A percentile compares a stretch with the other conserved stretches of the same genome.
These are phyloP conservation scores for Andrena haemorrhoa DNA, from an alignment of 2,888 invertebrate genomes.

Conservation along the genomic window DNA sequence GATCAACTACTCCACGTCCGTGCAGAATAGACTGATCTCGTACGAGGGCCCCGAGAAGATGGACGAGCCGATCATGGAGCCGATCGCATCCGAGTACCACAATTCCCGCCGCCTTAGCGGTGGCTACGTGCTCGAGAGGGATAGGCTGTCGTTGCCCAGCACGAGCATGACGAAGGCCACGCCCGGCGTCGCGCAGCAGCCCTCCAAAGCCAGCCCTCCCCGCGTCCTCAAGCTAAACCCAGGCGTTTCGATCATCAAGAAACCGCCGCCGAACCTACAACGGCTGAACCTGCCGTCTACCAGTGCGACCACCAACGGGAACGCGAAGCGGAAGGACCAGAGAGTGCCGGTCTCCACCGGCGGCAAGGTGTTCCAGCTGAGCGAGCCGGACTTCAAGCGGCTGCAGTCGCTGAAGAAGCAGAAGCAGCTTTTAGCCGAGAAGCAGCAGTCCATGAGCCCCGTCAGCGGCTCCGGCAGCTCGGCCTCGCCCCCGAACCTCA, in stretches of 20 bases:
- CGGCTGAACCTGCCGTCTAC: conserved; percentile 76
- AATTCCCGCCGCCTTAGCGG: conserved; percentile 81
- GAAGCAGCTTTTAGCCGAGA: conserved; percentile 82
- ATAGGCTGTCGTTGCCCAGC: conserved; percentile 69
- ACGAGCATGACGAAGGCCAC: conserved; percentile 60
- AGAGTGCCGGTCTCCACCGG: conserved; percentile 90
- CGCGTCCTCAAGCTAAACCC: conserved; percentile 79
- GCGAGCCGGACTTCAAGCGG: conserved; percentile 92
- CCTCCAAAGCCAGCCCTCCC: conserved; percentile 67
- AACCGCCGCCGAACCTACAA: conserved; percentile 82
- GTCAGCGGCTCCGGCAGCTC: conserved; percentile 49
- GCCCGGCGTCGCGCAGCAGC: conserved; percentile 36
- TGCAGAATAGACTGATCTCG: conserved; percentile 91
- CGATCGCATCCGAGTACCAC: conserved; percentile 77
- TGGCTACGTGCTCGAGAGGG: conserved; percentile 81
- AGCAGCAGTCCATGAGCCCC: conserved; percentile 57
- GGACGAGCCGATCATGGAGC: conserved; percentile 82
- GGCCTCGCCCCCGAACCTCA: conserved; percentile 64
- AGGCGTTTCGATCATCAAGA: conserved; percentile 83
- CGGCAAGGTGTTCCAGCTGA: conserved; percentile 92
- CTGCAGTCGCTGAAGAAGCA: conserved; percentile 85
- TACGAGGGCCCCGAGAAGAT: conserved; percentile 87
- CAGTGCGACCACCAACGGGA: conserved; percentile 68
- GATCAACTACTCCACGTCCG: conserved; percentile 91
- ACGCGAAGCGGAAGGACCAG: conserved; percentile 84